Conservation (phyloP, 2,888 invertebrate genomes). For the Pinctada fucata region DNA sequence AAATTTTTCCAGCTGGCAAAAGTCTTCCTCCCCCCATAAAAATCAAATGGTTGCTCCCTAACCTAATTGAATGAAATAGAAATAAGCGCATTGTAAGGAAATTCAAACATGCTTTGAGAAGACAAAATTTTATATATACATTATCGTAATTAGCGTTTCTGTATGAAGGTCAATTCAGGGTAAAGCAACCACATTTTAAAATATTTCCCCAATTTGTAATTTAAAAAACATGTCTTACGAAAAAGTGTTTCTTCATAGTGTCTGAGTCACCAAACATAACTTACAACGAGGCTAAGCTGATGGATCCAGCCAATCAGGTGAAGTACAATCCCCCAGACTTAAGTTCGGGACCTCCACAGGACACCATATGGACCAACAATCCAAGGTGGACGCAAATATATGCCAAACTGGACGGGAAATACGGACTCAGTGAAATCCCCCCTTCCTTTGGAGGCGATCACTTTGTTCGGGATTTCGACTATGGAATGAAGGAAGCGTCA, state of each 20-base stretch:
- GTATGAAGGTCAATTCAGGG: no score
- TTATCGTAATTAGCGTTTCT: no score
- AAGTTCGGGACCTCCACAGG: conserved; percentile 1
- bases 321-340: conserved; percentile 10
- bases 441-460: conserved; percentile 4
- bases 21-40: no score
- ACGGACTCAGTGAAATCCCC: background rate
- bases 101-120: no score
- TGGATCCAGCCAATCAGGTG: conserved; percentile 3
- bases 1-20: no score
- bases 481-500: conserved; percentile 27
- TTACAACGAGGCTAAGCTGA: conserved; percentile 13
- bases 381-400: conserved; percentile 9
- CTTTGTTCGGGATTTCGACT: conserved; percentile 26
- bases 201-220: no score
- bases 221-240: no score
- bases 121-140: no score
- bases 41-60: no score
- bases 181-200: no score
- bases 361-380: conserved; percentile 29
- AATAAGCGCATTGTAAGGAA: no score
- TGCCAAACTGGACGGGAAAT: conserved; percentile 12
- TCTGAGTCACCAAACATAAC: conserved; percentile 12
- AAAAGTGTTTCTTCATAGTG: conserved; percentile 11
- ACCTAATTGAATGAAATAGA: no score